Conservation (phyloP, 1,140 invertebrate species). For the Tetramorium alpestre region DNA sequence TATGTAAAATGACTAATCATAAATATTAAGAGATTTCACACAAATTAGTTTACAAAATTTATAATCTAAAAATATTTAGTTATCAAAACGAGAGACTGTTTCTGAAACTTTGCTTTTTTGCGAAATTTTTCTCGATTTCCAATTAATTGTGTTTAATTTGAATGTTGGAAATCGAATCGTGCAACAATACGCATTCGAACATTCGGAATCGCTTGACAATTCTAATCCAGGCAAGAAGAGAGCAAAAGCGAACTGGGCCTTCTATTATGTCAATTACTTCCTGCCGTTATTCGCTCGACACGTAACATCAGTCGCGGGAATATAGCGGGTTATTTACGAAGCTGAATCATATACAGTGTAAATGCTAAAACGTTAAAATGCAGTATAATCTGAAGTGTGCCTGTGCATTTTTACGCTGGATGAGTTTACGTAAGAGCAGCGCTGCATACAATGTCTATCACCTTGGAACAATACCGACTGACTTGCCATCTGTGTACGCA, state of each 20-base stretch:
- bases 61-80: neutral
- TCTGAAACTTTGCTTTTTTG: neutral
- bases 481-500: conserved; percentile 27
- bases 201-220: neutral
- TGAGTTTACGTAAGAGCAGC: conserved; percentile 34
- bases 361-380: conserved; percentile 9
- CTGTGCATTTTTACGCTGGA: conserved; percentile 12
- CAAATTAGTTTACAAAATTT: neutral
- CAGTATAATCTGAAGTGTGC: neutral
- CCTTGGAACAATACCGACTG: conserved; percentile 53
- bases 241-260: conserved; percentile 53
- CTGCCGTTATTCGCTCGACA: conserved; percentile 48
- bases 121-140: neutral
- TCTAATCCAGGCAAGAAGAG: conserved; percentile 57
- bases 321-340: conserved; percentile 31
- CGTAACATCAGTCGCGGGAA: conserved; percentile 24
- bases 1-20: neutral
- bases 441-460: conserved; percentile 50
- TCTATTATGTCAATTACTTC: conserved; percentile 54
- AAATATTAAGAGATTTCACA: neutral
- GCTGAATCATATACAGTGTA: neutral
- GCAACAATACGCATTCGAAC: neutral
- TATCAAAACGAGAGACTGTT: neutral
- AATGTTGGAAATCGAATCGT: neutral
- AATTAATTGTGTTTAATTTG: neutral